Evolutionary conservation across 2,888 invertebrate genomes (phyloP), one percentile per base, ranked within the genome.

Genomic region (Hirtodrosophila duncani): DNA sequence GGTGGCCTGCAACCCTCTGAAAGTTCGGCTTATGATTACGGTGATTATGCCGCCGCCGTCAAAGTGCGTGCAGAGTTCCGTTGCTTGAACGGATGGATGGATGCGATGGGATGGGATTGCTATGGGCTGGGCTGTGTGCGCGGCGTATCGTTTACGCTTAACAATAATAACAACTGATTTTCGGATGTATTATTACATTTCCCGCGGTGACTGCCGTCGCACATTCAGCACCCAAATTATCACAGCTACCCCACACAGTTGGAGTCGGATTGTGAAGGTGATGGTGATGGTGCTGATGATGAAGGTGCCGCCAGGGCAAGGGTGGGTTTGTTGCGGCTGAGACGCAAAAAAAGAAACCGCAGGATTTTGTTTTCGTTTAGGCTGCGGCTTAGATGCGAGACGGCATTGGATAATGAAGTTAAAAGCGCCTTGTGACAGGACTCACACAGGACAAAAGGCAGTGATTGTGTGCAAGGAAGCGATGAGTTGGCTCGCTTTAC

Each of bases 151-250:
- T 69, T 80, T 74, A 80, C 72, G 72, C 74, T 80, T 65, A 78
- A 67, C 71, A 78, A 81, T 67, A 78, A 78, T 70, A 75, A 81
- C 71, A 75, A 75, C 79, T 81, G 81, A 75, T 81, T 75, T 75
- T 81, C 81, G 75, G 79, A 75, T 79, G 79, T 75, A 78, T 75
- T 75, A 81, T 75, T 78, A 69, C 64, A 69, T 81, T 75, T 74
- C 74, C 74, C 79, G 81, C 56, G 64, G 74, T 63, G 72, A 59
- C 37, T 60, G 66, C 46, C 52, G 61, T 61, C n/a, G n/a, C n/a
- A n/a, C n/a, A n/a, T n/a, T n/a, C n/a, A 58, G 67, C 70, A 81
- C 70, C 81, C 81, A 74, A 75, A 75, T 75, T 81, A 75, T 75
- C 75, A 53, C 75, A 75, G 81, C 81, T 62, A 70, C 81, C 79